Base-by-base conservation (phyloP, 1,140 invertebrate genomes). In the Phthorimaea operculella region DNA sequence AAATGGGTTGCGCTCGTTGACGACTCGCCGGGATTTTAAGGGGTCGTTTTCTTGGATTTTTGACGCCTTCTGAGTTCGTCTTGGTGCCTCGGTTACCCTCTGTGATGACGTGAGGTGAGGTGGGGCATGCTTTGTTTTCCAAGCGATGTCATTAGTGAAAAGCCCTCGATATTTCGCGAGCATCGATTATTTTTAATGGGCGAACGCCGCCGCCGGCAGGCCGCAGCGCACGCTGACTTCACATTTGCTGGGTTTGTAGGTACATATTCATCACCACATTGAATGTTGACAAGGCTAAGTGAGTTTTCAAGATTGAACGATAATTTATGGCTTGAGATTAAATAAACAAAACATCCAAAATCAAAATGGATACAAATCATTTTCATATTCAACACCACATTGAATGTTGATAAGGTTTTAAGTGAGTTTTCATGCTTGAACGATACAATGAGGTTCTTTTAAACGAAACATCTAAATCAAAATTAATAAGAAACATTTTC, bases 141-240 rank as follows among this genome's bases (percentile, higher is more conserved):
- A 62, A 48, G 69, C 76, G 66, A 79, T 83, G 69, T 83, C 80
- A 83, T 83, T 83, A 83, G 80, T 81, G 76, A 73, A 74, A 72
- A 80, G 70, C 74, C 63, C 75, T 81, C 78, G 74, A 83, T 83
- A 83, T 80, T 83, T 81, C 62, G 71, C 77, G 62, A 69, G 75
- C 72, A 77, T 80, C 76, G 78, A 81, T 81, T 83, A 83, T 81
- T 81, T 82, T 83, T 83, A 83, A 83, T 81, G 80, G 74, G 69
- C 64, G 64, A 76, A 70, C 77, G 67, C 60, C 68, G 70, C 72
- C 68, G 68, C 55, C 61, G 62, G 62, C 66, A 60, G 44, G 63
- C 68, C 64, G 72, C 74, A 71, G 66, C 64, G 72, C 74, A 71
- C 58, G 59, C 60, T 63, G 36, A 39, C 36, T 39, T 57, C 58